Evolutionary conservation across 2,888 invertebrate genomes (phyloP).

Genomic region (Incurvaria masculella): DNA sequence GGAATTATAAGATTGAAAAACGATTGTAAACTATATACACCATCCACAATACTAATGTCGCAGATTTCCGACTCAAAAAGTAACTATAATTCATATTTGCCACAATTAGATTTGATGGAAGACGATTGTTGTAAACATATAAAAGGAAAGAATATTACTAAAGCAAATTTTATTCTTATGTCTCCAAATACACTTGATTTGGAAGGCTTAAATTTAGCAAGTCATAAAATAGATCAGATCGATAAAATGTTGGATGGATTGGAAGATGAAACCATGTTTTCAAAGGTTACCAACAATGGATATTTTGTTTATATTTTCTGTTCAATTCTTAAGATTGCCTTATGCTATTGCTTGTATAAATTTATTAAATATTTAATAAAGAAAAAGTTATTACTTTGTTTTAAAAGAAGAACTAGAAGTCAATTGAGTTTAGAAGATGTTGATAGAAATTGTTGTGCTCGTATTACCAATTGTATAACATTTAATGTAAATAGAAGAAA

Average conservation of each 20-base stretch:
- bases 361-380: conserved; percentile 8
- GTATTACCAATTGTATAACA: no score
- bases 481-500: no score
- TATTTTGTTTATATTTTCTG: no score
- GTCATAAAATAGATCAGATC: conserved; percentile 11
- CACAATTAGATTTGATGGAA: conserved; percentile 6
- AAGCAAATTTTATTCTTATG: conserved; percentile 10
- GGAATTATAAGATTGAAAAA: no score
- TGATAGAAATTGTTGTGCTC: no score
- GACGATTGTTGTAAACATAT: conserved; percentile 13
- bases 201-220: conserved; percentile 10
- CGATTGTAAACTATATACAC: conserved; percentile 13
- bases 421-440: no score
- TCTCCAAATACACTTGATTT: conserved; percentile 9
- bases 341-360: conserved; percentile 6
- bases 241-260: no score
- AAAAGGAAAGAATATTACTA: conserved; percentile 9
- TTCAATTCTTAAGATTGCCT: no score
- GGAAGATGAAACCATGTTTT: conserved; percentile 6
- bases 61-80: conserved; percentile 4
- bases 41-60: conserved; percentile 5
- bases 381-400: conserved; percentile 7
- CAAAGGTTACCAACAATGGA: conserved; percentile 8
- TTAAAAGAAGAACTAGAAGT: not conserved
- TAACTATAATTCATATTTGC: conserved; percentile 7